Conservation (phyloP, 1,140 invertebrate species). For the Lanistes nyassanus region DNA sequence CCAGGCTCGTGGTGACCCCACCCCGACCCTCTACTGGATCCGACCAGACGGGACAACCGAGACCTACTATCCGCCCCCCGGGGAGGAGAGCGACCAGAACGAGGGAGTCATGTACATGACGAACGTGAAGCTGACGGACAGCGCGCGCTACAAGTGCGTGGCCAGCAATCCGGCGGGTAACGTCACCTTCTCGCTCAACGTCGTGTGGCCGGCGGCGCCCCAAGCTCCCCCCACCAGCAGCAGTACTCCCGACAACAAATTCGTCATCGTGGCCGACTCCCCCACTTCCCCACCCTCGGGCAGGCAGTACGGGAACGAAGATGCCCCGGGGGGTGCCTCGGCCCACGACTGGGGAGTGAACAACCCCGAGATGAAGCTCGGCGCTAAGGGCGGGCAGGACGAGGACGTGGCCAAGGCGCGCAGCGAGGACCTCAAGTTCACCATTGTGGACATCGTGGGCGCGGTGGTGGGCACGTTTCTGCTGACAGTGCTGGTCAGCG, state of each 20-base stretch:
- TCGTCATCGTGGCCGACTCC: constrained; percentile 29
- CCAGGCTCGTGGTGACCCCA: constrained; percentile 60
- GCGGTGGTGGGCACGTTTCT: constrained; percentile 64
- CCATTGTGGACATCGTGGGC: constrained; percentile 58
- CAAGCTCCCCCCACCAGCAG: not conserved
- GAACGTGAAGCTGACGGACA: constrained; percentile 43
- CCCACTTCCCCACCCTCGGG: constrained; percentile 20
- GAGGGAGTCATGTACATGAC: constrained; percentile 55
- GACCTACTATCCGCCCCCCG: constrained; percentile 46
- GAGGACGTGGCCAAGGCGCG: constrained; percentile 2
- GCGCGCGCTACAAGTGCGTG: constrained; percentile 59
- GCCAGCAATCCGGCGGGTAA: constrained; percentile 65
- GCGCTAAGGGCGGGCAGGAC: not conserved
- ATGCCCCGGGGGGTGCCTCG: not conserved
- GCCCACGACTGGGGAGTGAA: constrained; percentile 28
- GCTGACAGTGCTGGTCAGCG: constrained; percentile 58
- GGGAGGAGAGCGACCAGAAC: constrained; percentile 46
- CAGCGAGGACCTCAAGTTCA: constrained; percentile 40
- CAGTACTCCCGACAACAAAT: constrained; percentile 12
- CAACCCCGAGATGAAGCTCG: constrained; percentile 33
- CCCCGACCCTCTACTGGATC: constrained; percentile 64
- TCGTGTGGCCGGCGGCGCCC: constrained; percentile 55
- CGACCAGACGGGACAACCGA: constrained; percentile 54
- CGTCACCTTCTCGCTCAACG: constrained; percentile 63
- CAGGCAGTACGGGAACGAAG: constrained; percentile 29